These are phyloP conservation scores for Merodon equestris DNA, from an alignment of 2,888 invertebrate genomes.

Conservation along the genomic window DNA sequence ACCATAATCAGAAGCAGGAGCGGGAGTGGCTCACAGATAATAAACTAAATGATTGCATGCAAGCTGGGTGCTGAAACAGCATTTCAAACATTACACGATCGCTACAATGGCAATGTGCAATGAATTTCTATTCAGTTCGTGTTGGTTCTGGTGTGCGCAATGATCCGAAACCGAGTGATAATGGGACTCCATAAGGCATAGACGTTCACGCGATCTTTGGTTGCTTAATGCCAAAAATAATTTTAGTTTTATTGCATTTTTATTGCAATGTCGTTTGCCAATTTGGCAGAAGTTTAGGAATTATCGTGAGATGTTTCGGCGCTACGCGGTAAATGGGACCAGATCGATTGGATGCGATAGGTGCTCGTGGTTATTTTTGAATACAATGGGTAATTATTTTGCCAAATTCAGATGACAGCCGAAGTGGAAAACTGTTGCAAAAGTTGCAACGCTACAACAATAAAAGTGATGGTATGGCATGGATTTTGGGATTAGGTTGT, in stretches of 20 bases:
- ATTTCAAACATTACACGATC: too few species aligned
- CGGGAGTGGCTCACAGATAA: neutral
- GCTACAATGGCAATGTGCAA: too few species aligned
- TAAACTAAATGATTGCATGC: constrained; percentile 22
- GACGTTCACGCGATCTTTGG: too few species aligned
- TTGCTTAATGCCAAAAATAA: constrained; percentile 43
- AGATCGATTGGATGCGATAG: too few species aligned
- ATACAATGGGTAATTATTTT: too few species aligned
- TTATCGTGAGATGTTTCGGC: constrained; percentile 24
- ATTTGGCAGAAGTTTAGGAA: constrained; percentile 52
- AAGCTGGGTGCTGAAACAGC: neutral
- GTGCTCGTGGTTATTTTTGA: too few species aligned
- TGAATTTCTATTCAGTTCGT: neutral
- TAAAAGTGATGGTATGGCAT: too few species aligned
- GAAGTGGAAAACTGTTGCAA: too few species aligned
- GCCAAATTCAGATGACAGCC: too few species aligned
- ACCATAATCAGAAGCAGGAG: constrained; percentile 52
- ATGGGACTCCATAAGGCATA: neutral
- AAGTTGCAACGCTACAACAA: too few species aligned
- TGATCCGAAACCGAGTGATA: neutral
- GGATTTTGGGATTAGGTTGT: too few species aligned
- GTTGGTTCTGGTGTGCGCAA: constrained; percentile 1
- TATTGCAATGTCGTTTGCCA: constrained; percentile 42
- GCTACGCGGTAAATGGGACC: neutral
- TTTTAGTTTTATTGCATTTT: constrained; percentile 19